Conservation (phyloP, 2,113 vertebrate genomes). For the Pseudonaja textilis region DNA sequence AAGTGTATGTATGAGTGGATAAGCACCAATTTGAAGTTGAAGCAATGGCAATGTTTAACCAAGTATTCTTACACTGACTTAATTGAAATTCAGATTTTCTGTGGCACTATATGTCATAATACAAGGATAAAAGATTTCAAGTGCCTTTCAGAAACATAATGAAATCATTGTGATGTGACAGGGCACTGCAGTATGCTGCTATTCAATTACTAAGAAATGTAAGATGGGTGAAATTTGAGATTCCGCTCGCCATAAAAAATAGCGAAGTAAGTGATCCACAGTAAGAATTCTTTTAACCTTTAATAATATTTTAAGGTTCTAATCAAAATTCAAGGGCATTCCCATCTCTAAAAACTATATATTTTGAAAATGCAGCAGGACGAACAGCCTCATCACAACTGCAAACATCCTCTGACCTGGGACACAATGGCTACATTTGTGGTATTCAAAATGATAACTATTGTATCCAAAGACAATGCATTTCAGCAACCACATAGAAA, state of each 20-base stretch:
- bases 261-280: background rate
- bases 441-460: background rate
- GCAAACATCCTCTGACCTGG: background rate
- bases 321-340: background rate
- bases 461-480: background rate
- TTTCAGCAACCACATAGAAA: background rate
- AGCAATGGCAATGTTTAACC: background rate
- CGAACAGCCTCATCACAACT: background rate
- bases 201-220: background rate
- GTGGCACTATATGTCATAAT: slow-evolving; percentile 10
- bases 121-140: slow-evolving; percentile 4
- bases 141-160: slow-evolving; percentile 24
- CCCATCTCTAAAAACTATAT: background rate
- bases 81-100: slow-evolving; percentile 23
- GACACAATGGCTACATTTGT: background rate
- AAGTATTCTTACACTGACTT: background rate
- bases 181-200: background rate
- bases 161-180: slow-evolving; percentile 23
- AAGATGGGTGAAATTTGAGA: background rate
- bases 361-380: background rate
- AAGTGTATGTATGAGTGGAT: background rate
- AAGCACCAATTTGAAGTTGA: background rate
- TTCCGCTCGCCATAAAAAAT: background rate
- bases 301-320: slow-evolving; percentile 1
- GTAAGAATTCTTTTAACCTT: background rate